Base-by-base conservation (phyloP, 92 coral and sea anemone species). In the Ricordea florida region DNA sequence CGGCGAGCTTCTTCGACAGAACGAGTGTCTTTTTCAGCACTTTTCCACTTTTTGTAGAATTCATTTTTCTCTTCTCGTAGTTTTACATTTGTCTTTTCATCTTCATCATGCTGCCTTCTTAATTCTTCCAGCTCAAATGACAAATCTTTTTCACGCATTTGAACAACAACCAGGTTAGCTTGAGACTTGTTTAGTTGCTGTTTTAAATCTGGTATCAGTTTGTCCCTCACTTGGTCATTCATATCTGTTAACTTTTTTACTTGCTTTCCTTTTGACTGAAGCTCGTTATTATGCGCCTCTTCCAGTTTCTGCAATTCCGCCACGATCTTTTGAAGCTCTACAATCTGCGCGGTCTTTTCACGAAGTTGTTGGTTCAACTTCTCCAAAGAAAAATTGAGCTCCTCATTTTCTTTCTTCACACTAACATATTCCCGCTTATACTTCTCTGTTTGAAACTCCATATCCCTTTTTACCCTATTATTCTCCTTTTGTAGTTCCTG, bases 1-100 rank as follows among this genome's bases (percentile, higher is more conserved):
- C 79, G 78, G 33, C 78, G 77, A 63, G 67, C 83, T 20, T 83
- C 97, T 20, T 91, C 97, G 6, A 90, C 75, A 14, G 36, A 66
- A 33, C 79, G 80, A 25, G 41, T 69, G 65, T 87, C 79, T n/a
- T 84, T 74, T 43, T 81, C 77, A 22, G 53, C 65, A 15, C 26
- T 56, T 9, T 63, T 41, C 14, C 26, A 14, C 21, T 28, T 40
- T 24, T 70, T 65, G 25, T 38, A 1, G 4, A 70, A 6, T 18
- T 16, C 53, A 17, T 55, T 53, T 65, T 55, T 70, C 10, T 70
- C 77, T 42, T 38, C 22, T 6, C 66, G 77, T 22, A 70, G 41
- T 18, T 40, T 70, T 15, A 53, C 77, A 15, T 25, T 38, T 16
- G 21, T 28, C 35, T 27, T 37, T 28, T 70, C 66, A 28, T 53